A percentile compares a stretch with the other conserved stretches of the same genome.
These are phyloP conservation scores for Cephus sareptanus DNA, from an alignment of 2,888 invertebrate genomes.

Conservation along the genomic window DNA sequence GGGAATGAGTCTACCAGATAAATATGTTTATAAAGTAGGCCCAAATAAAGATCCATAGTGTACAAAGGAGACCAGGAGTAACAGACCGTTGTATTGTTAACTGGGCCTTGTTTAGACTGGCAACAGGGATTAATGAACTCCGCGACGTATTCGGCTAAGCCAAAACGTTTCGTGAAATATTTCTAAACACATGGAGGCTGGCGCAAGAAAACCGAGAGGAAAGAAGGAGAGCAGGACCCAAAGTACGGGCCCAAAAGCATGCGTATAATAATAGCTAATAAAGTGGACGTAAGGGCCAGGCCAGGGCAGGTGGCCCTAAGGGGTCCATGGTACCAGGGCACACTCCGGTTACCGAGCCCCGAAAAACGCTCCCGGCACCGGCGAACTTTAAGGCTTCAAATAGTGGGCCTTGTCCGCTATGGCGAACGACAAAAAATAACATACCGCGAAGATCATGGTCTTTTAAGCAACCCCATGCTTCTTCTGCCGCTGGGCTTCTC, in stretches of 20 bases:
- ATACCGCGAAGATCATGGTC: slow-evolving; percentile 1
- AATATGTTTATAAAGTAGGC: background rate
- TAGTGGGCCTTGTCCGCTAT: slow-evolving; percentile 44
- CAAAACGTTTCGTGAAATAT: slow-evolving; percentile 55
- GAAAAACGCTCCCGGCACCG: slow-evolving; percentile 31
- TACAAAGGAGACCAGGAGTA: background rate
- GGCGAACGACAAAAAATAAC: slow-evolving; percentile 35
- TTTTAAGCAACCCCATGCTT: slow-evolving; percentile 1
- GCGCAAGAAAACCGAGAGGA: slow-evolving; percentile 15
- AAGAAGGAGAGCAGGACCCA: slow-evolving; percentile 16
- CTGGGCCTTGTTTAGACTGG: slow-evolving; percentile 58
- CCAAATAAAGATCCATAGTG: too few species aligned
- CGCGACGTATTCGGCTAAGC: slow-evolving; percentile 38
- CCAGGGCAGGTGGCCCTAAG: slow-evolving; percentile 54
- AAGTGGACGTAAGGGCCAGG: slow-evolving; percentile 51
- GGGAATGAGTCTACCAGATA: background rate
- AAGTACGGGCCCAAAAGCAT: slow-evolving; percentile 42
- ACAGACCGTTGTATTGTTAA: background rate
- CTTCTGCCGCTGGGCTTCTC: background rate
- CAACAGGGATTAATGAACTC: slow-evolving; percentile 57
- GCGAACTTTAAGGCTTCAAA: slow-evolving; percentile 21
- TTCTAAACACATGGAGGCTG: slow-evolving; percentile 55
- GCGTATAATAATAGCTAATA: slow-evolving; percentile 64
- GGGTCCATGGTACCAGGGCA: slow-evolving; percentile 35
- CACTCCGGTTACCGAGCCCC: slow-evolving; percentile 47